Conservation (phyloP, 2,888 invertebrate genomes). For the Drosophila bunnanda region DNA sequence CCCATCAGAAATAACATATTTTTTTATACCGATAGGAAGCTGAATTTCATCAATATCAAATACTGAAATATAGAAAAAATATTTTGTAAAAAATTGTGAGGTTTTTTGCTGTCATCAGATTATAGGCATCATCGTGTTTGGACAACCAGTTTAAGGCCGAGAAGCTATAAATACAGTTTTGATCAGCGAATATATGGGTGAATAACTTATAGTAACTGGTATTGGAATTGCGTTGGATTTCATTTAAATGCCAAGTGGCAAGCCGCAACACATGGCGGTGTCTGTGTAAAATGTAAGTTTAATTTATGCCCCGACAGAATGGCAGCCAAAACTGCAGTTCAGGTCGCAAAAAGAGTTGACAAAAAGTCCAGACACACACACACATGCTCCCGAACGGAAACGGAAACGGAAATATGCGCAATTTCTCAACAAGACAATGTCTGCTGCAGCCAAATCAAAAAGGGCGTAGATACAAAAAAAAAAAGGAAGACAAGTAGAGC, state of each 20-base stretch:
- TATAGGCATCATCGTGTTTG: slow-evolving; percentile 15
- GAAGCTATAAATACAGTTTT: slow-evolving; percentile 33
- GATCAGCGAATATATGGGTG: background rate
- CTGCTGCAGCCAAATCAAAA: slow-evolving; percentile 58
- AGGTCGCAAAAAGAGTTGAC: slow-evolving; percentile 48
- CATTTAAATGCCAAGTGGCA: slow-evolving; percentile 63
- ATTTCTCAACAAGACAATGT: slow-evolving; percentile 80
- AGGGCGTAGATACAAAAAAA: slow-evolving; percentile 10
- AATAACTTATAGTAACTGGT: slow-evolving; percentile 43
- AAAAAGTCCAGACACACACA: slow-evolving; percentile 38
- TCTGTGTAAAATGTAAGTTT: slow-evolving; percentile 63
- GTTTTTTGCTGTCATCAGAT: slow-evolving; percentile 25
- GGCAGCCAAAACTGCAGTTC: slow-evolving; percentile 54
- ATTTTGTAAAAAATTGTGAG: background rate
- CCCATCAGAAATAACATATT: slow-evolving; percentile 32
- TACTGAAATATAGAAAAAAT: slow-evolving; percentile 1
- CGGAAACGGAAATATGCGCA: slow-evolving; percentile 80
- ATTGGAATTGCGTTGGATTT: slow-evolving; percentile 64
- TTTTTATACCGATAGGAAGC: slow-evolving; percentile 32
- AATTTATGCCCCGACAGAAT: slow-evolving; percentile 70
- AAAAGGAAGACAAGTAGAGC: background rate
- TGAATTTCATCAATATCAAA: slow-evolving; percentile 65
- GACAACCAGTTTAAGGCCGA: slow-evolving; percentile 12
- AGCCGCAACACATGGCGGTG: slow-evolving; percentile 35
- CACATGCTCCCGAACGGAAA: slow-evolving; percentile 59